phyloP scores from a whole-genome alignment of 2,113 vertebrate species.

The Daboia siamensis region DNA sequence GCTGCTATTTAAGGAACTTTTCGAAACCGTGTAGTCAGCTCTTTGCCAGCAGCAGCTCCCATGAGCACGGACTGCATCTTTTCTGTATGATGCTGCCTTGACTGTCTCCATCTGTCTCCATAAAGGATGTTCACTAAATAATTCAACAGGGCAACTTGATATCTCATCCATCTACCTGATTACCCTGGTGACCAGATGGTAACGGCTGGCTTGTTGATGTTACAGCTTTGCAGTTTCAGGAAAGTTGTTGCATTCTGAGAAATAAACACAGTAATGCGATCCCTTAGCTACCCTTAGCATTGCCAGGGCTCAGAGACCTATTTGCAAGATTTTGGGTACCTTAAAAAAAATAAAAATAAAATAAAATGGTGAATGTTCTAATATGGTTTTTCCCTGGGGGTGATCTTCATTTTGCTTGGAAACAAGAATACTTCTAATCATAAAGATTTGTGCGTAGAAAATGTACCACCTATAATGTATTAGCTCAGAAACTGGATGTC shows the following conservation, averaged over 20 bases:
- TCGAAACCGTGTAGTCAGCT: constrained; percentile 15
- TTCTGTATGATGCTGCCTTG: not conserved
- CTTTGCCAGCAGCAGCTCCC: constrained; percentile 22
- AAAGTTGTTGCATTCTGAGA: not conserved
- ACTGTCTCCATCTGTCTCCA: constrained; percentile 9
- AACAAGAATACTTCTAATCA: not conserved
- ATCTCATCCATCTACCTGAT: constrained; percentile 49
- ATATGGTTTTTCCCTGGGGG: not conserved
- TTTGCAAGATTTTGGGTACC: not conserved
- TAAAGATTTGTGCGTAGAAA: not conserved
- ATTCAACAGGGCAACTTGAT: constrained; percentile 57
- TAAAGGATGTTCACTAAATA: constrained; percentile 57
- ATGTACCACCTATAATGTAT: not conserved
- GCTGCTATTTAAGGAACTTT: constrained; percentile 13
- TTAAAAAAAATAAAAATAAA: not conserved
- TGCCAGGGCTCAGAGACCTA: not conserved
- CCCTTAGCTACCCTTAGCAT: not conserved
- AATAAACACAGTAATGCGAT: not conserved
- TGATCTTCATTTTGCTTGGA: not conserved
- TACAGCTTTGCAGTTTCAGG: not conserved
- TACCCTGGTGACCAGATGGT: constrained; percentile 38
- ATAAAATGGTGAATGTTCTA: not conserved
- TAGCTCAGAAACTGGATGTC: not conserved
- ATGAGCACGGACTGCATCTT: not conserved
- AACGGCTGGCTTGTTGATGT: not conserved